Evolutionary conservation across 2,113 vertebrate species (phyloP), one percentile per base, ranked within the genome.

Genomic region (Pterocles burchelli): DNA sequence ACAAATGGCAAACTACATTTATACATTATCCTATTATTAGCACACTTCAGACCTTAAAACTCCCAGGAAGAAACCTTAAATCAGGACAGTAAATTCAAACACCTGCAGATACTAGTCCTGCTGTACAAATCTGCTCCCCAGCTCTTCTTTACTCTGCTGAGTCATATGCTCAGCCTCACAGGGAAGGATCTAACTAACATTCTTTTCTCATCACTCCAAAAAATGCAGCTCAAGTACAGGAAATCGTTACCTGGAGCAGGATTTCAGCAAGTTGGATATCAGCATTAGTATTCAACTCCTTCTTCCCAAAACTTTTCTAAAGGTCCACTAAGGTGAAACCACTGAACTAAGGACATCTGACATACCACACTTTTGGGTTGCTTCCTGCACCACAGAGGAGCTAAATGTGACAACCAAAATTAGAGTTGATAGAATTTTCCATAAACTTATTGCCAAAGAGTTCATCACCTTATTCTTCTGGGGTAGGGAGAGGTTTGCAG

Each of bases 1-100:
- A 88, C 77, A 90, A 71, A 93, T 65, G 51, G 67, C 31, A 80
- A 88, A 54, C 46, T 70, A 71, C 45, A 85, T 93, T 95, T 87
- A 68, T 48, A 73, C 28, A 8, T 91, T 61, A 80, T 67, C 57
- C 70, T 94, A 91, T 67, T 66, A 79, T 88, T 90, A 86, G 52
- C 75, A 84, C 24, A 10, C 25, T 71, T 71, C 10, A 79, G 77
- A 80, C 70, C 28, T 75, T 89, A 67, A 76, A 90, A 61, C 17
- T 74, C 16, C 49, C 25, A 58, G 29, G 46, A 91, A 83, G 46
- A 91, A 83, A 61, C 17, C 22, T 88, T 72, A 54, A 49, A 91
- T 68, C 58, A 52, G 58, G 77, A 66, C n/a, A 33, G 46, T 22
- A 65, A 63, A 67, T 78, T 89, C 84, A 43, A 90, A 81, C 57